phyloP scores from a whole-genome alignment of 2,888 invertebrate species.

The Chaetogeoica ovagalla region DNA sequence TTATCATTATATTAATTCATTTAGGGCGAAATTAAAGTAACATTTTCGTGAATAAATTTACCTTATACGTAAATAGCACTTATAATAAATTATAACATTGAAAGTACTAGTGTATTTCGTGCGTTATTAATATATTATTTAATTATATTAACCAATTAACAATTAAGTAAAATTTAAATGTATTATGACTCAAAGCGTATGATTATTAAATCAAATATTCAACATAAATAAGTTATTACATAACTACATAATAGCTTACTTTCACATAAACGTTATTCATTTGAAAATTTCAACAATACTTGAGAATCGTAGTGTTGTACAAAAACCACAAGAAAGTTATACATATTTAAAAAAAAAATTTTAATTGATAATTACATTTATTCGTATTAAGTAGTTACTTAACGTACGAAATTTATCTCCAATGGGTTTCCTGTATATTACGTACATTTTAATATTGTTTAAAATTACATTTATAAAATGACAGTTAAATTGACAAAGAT shows the following conservation, averaged over 20 bases:
- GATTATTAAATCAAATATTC: not conserved
- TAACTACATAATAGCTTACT: not conserved
- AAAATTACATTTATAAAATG: slow-evolving; percentile 23
- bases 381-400: slow-evolving; percentile 11
- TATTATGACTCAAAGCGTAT: no score
- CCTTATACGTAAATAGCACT: not conserved
- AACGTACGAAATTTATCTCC: slow-evolving; percentile 17
- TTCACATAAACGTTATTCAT: not conserved
- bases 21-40: not conserved
- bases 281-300: not conserved
- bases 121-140: not conserved
- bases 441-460: slow-evolving; percentile 32
- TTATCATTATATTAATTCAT: not conserved
- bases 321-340: not conserved
- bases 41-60: slow-evolving; percentile 1
- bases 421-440: slow-evolving; percentile 31
- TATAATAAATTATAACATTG: not conserved
- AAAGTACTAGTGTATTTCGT: not conserved
- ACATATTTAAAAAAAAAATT: slow-evolving; percentile 1
- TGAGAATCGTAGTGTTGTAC: not conserved
- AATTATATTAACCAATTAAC: no score
- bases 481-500: slow-evolving; percentile 42
- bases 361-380: slow-evolving; percentile 1
- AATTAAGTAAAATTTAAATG: no score
- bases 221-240: not conserved